Conservation (phyloP, 2,113 vertebrate species). For the Cichladusa arquata region DNA sequence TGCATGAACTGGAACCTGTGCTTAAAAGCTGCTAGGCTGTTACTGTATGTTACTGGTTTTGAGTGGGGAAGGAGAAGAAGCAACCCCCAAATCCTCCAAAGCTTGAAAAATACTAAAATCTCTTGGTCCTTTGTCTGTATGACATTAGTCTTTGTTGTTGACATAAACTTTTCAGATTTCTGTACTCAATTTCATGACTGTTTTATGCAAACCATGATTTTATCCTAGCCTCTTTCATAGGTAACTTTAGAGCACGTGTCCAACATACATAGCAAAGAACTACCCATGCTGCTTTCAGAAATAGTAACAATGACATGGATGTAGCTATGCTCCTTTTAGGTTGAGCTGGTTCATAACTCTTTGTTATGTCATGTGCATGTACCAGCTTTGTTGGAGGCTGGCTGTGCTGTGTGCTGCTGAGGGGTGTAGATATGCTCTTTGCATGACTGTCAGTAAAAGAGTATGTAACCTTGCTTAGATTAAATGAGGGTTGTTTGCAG, state of each 20-base stretch:
- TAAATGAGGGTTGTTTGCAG: background rate
- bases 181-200: background rate
- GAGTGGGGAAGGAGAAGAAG: background rate
- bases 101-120: background rate
- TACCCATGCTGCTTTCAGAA: background rate
- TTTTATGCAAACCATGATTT: background rate
- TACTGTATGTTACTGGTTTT: background rate
- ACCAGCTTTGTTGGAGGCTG: background rate
- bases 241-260: background rate
- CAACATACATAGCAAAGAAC: background rate
- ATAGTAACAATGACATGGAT: background rate
- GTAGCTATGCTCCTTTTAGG: background rate
- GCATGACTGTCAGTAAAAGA: background rate
- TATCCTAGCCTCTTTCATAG: background rate
- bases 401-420: background rate
- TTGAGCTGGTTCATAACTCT: background rate
- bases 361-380: background rate
- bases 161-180: background rate
- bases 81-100: background rate
- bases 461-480: background rate
- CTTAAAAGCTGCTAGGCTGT: background rate
- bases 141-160: background rate
- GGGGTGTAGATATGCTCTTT: background rate
- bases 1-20: background rate
- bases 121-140: background rate